Evolutionary conservation across 2,113 vertebrate species (phyloP).

Genomic region (Tragelaphus strepsiceros): DNA sequence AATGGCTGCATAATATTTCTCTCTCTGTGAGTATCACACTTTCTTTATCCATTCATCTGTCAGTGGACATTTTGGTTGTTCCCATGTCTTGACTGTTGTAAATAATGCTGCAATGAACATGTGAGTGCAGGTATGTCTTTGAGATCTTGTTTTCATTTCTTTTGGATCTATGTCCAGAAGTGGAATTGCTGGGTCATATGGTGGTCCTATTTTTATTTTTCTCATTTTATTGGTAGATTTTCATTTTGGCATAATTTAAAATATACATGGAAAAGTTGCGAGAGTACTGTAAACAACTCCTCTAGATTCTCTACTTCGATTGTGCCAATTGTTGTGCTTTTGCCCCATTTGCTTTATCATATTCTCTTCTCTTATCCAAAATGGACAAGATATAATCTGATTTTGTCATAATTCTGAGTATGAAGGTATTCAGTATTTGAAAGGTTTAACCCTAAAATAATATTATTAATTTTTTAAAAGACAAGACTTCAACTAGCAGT

Average conservation of each 20-base stretch:
- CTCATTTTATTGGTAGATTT: neutral
- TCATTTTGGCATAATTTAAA: neutral
- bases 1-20: neutral
- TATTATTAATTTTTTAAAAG: neutral
- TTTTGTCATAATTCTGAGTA: constrained; percentile 18
- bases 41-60: neutral
- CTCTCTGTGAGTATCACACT: neutral
- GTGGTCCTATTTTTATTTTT: neutral
- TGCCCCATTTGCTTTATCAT: neutral
- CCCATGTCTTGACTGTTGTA: neutral
- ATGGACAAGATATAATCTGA: neutral
- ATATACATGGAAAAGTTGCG: neutral
- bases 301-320: neutral
- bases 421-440: constrained; percentile 28
- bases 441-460: neutral
- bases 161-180: neutral
- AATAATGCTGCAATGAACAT: neutral
- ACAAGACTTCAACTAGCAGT: neutral
- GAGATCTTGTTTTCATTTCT: neutral
- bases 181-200: neutral
- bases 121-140: neutral
- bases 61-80: neutral
- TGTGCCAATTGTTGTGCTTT: neutral
- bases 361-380: neutral
- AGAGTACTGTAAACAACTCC: neutral